These are phyloP conservation scores for Xenotilapia leptura DNA, from an alignment of 2,113 vertebrate genomes.

Conservation along the genomic window DNA sequence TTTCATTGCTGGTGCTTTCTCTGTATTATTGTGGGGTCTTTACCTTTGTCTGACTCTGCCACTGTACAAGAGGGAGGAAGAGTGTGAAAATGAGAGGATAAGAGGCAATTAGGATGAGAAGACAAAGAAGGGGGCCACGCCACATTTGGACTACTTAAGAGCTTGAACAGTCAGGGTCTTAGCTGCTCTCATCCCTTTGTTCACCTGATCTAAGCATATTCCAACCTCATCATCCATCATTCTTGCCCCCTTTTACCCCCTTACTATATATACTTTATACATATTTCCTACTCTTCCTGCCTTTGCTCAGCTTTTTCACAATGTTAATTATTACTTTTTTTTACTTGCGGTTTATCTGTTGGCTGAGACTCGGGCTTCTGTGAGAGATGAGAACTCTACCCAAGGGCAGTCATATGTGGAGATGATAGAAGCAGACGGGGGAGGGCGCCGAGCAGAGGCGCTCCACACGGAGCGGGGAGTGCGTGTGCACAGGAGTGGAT, in stretches of 20 bases:
- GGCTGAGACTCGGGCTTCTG: conserved; percentile 43
- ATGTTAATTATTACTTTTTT: conserved; percentile 36
- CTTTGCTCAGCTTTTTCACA: neutral
- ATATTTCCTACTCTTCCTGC: neutral
- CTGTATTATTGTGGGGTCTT: neutral
- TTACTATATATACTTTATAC: neutral
- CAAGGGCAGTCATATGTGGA: conserved; percentile 4
- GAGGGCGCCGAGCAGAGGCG: neutral
- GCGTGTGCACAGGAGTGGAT: neutral
- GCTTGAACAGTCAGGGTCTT: neutral
- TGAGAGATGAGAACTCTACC: conserved; percentile 17
- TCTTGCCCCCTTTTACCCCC: neutral
- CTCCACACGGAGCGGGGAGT: neutral
- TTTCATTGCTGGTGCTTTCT: neutral
- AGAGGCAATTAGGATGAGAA: conserved; percentile 6
- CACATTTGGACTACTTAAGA: conserved; percentile 3
- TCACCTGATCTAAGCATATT: neutral
- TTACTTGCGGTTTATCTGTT: conserved; percentile 40
- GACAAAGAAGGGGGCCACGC: neutral
- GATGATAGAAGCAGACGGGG: neutral
- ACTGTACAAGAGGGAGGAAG: neutral
- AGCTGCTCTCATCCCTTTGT: neutral
- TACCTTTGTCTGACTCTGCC: neutral
- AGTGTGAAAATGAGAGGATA: neutral
- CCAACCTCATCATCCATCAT: neutral